Evolutionary conservation across 1,140 invertebrate species (phyloP), one percentile per base, ranked within the genome.

Genomic region (Pseudomyrmex concolor): DNA sequence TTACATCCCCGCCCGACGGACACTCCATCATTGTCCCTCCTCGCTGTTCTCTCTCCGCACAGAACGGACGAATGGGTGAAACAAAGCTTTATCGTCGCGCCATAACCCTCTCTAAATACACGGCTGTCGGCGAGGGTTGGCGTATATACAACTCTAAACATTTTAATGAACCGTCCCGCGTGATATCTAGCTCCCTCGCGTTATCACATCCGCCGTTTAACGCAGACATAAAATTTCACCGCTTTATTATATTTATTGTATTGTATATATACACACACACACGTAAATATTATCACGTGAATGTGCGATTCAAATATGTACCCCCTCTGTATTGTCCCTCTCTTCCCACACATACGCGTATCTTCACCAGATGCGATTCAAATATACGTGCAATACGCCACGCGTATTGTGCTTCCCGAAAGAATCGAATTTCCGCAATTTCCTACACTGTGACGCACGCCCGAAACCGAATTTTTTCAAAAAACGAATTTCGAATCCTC

Each of bases 1-100:
- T 93, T 93, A 92, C 91, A 91, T 84, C 86, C 89, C 85, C 83
- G 76, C 89, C 84, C 83, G 72, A 76, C 84, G 86, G 87, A 66
- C 82, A 71, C 81, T 89, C 73, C 67, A 84, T 85, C 84, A 86
- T 57, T 54, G 51, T 19, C 86, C 80, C 68, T 25, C 19, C 43
- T 25, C 34, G 71, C n/a, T n/a, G 55, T 60, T 83, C 63, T 34
- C 34, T 34, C 34, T 34, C 34, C 34, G 34, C 34, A 17, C 54
- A 19, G 17, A 34, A 3, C n/a, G 63, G 71, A 83, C 85, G 72
- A 34, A 86, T 66, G 60, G 62, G 67, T 63, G 63, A 85, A 83
- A 73, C 68, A 83, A 84, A 86, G 81, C 89, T 91, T 89, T 89
- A 83, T 89, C 86, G 88, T 86, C 84, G 85, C 88, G 84, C 68